These are phyloP conservation scores for Microctenopoma stevenorrisi DNA, from an alignment of 2,797 vertebrate species.

Conservation along the genomic window DNA sequence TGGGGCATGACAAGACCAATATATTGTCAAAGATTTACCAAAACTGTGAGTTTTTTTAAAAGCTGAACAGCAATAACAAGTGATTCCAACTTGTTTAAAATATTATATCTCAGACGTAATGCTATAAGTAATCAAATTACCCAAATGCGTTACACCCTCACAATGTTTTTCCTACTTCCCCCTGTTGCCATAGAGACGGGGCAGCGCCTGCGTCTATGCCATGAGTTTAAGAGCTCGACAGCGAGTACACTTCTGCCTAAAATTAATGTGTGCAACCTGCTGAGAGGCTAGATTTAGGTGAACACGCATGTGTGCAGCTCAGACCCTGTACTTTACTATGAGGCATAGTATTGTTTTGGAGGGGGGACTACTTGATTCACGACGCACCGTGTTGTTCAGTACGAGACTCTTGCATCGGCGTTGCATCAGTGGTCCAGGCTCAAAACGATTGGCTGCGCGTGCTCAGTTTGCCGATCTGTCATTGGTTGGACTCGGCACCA, in stretches of 20 bases:
- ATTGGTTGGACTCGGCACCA: constrained; percentile 73
- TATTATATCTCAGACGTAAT: not conserved
- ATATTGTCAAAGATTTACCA: accelerated
- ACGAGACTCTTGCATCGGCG: constrained; percentile 82
- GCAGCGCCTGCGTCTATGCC: not conserved
- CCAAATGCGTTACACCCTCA: not conserved
- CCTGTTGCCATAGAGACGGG: constrained; percentile 25
- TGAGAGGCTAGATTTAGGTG: not conserved
- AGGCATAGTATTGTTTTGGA: constrained; percentile 50
- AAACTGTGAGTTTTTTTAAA: not conserved
- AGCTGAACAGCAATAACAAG: not conserved
- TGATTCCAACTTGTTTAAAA: not conserved
- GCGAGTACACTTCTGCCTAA: not conserved
- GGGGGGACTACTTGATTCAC: constrained; percentile 78
- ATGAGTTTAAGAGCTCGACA: not conserved
- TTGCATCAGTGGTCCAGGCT: constrained; percentile 85
- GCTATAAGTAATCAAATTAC: constrained; percentile 10
- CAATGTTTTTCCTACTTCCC: not conserved
- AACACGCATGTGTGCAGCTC: not conserved
- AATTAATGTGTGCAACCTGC: not conserved
- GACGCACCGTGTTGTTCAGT: constrained; percentile 73
- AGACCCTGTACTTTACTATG: not conserved
- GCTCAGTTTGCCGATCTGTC: constrained; percentile 27
- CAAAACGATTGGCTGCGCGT: constrained; percentile 73
- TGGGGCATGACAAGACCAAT: not conserved